phyloP scores from a whole-genome alignment of 2,113 vertebrate genomes.

The Anoplopoma fimbria region DNA sequence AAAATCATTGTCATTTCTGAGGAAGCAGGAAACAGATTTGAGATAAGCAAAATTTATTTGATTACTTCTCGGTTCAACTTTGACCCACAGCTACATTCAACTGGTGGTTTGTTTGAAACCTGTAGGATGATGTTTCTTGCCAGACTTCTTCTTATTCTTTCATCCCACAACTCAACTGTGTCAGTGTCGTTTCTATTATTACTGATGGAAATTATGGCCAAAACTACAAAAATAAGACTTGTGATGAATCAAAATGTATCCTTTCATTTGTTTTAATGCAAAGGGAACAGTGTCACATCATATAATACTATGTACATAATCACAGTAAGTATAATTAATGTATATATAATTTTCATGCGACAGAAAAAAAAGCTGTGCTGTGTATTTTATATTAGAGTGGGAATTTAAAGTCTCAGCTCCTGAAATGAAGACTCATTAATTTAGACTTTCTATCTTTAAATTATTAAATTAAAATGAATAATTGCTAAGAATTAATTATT shows the following conservation, averaged over 20 bases:
- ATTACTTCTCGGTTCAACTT: no score
- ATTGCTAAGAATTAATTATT: constrained; percentile 46
- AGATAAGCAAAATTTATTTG: not conserved
- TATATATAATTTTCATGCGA: not conserved
- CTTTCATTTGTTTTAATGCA: not conserved
- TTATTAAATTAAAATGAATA: constrained; percentile 51
- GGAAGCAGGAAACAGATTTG: not conserved
- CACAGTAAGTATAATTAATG: not conserved
- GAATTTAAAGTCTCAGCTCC: constrained; percentile 6
- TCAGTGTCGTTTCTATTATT: not conserved
- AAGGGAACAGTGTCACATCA: not conserved
- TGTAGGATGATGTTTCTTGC: no score
- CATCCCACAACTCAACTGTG: not conserved
- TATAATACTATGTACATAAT: not conserved
- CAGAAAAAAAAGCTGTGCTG: not conserved
- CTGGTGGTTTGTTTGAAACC: no score
- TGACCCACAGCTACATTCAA: no score
- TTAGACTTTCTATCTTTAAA: constrained; percentile 40
- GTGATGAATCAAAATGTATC: not conserved
- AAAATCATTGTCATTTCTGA: no score
- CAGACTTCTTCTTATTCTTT: not conserved
- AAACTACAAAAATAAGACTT: no score
- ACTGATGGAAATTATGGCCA: not conserved
- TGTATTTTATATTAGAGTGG: not conserved
- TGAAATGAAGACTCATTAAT: constrained; percentile 58